Conservation (phyloP, 2,888 invertebrate species). For the Caenorhabditis becei region DNA sequence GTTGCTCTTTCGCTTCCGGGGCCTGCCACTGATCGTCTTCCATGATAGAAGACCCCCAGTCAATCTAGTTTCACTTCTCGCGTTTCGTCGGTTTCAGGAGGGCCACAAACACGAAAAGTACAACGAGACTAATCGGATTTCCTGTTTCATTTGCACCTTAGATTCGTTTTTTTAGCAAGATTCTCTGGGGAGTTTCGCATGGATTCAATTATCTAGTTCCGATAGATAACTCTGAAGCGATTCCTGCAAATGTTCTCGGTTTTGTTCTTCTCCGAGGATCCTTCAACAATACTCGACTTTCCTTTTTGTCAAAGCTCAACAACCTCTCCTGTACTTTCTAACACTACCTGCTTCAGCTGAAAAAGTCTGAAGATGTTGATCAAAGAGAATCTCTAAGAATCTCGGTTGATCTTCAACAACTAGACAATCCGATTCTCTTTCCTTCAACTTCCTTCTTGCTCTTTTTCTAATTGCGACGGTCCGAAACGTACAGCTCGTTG, state of each 20-base stretch:
- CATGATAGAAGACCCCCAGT: constrained; percentile 34
- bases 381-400: too few species aligned
- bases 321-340: too few species aligned
- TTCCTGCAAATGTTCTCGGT: neutral
- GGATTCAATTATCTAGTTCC: constrained; percentile 9
- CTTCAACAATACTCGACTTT: too few species aligned
- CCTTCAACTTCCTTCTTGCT: neutral
- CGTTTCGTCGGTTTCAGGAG: constrained; percentile 10
- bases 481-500: constrained; percentile 45
- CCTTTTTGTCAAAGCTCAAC: too few species aligned
- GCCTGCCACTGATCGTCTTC: constrained; percentile 38
- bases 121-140: constrained; percentile 41
- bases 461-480: constrained; percentile 20
- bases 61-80: constrained; percentile 6
- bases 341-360: too few species aligned
- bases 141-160: constrained; percentile 22
- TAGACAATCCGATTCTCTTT: neutral
- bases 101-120: constrained; percentile 25
- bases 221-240: constrained; percentile 3
- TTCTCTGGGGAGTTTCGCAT: constrained; percentile 31
- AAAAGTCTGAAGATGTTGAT: too few species aligned
- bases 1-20: constrained; percentile 51
- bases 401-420: too few species aligned
- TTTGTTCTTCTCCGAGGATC: neutral
- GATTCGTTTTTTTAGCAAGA: constrained; percentile 13